Conservation (phyloP, 2,797 vertebrate genomes). For the Stomatorhinus walkeri region DNA sequence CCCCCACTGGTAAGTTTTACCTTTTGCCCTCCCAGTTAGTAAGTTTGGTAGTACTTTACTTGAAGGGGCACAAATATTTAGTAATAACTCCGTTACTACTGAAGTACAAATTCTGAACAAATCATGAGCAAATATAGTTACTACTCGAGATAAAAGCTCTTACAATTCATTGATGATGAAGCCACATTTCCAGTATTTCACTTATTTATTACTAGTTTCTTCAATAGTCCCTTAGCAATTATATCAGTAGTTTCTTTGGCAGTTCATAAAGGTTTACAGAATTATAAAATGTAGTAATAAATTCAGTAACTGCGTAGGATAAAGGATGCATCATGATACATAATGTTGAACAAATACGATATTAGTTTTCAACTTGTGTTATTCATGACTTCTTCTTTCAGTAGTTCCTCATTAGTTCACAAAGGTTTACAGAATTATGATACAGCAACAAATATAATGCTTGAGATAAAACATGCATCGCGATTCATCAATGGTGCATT, state of each 20-base stretch:
- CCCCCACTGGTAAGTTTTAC: not conserved
- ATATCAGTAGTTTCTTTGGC: not conserved
- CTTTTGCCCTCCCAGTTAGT: not conserved
- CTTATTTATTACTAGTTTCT: not conserved
- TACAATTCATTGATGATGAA: not conserved
- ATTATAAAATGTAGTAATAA: not conserved
- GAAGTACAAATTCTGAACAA: not conserved
- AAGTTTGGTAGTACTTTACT: not conserved
- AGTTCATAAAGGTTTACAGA: not conserved
- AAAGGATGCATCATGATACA: not conserved
- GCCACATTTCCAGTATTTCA: not conserved
- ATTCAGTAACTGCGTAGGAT: not conserved
- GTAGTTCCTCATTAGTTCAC: not conserved
- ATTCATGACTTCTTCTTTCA: not conserved
- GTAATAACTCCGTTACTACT: not conserved
- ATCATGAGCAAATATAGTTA: not conserved
- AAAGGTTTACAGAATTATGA: not conserved
- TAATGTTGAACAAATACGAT: not conserved
- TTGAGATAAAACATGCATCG: not conserved
- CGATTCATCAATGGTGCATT: not conserved
- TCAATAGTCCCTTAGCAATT: not conserved
- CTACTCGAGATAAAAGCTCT: not conserved
- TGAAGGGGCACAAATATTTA: not conserved
- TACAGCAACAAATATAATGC: not conserved
- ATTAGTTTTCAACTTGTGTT: not conserved